A percentile compares a stretch with the other conserved stretches of the same genome.
Conservation (phyloP, 2,888 invertebrate species). For the Eledona agricola region DNA sequence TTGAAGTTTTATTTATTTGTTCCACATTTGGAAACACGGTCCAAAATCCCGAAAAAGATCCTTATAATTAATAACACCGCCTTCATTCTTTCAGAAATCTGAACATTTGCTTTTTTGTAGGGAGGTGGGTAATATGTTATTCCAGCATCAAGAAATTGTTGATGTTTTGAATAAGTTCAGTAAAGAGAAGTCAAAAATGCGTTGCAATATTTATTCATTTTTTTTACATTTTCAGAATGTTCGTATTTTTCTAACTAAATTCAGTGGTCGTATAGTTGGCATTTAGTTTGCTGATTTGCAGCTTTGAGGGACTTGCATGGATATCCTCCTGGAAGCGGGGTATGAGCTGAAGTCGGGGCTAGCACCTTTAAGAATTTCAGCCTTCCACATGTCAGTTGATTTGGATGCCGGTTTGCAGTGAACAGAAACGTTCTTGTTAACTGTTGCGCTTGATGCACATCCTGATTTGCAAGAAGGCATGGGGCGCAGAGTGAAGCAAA, state of each 20-base stretch:
- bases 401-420: conserved; percentile 53
- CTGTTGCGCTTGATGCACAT: conserved; percentile 55
- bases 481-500: conserved; percentile 69
- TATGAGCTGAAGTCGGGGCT: conserved; percentile 63
- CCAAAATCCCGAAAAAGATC: too few species aligned
- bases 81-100: too few species aligned
- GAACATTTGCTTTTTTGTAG: too few species aligned
- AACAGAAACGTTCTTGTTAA: conserved; percentile 61
- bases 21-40: too few species aligned
- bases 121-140: too few species aligned
- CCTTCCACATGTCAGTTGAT: conserved; percentile 48
- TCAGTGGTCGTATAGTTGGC: conserved; percentile 42
- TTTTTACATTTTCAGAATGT: conserved; percentile 34
- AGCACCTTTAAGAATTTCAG: conserved; percentile 61
- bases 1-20: too few species aligned
- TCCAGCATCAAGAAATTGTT: too few species aligned
- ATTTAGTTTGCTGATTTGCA: conserved; percentile 54
- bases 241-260: conserved; percentile 18
- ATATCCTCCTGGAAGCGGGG: conserved; percentile 50
- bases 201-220: conserved; percentile 22
- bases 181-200: too few species aligned
- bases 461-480: conserved; percentile 64
- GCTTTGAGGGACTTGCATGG: conserved; percentile 57
- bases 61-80: too few species aligned
- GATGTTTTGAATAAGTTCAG: too few species aligned